Percentiles rank a stretch among this genome's conserved stretches.
These are phyloP conservation scores for Pangasianodon gigas DNA, from an alignment of 2,113 vertebrate genomes.

Conservation along the genomic window DNA sequence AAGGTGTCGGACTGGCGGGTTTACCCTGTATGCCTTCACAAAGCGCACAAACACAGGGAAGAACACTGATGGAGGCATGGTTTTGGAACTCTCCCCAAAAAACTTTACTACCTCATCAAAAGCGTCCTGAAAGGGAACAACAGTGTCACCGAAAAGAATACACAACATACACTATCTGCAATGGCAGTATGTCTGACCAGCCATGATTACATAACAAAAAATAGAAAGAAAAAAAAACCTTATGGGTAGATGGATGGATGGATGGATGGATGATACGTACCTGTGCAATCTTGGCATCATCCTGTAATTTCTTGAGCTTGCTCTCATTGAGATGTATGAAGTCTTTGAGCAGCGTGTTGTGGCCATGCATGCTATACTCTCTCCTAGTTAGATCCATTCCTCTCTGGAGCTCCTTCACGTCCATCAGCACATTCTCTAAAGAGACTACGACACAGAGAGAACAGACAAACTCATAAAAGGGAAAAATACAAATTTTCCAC, in stretches of 20 bases:
- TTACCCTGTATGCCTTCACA: slow-evolving; percentile 93
- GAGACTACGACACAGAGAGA: slow-evolving; percentile 76
- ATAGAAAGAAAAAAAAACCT: neutral
- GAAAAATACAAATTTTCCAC: neutral
- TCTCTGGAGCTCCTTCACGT: slow-evolving; percentile 90
- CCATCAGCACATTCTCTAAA: slow-evolving; percentile 91
- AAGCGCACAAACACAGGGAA: slow-evolving; percentile 96
- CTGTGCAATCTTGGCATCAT: slow-evolving; percentile 91
- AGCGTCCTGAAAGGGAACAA: slow-evolving; percentile 79
- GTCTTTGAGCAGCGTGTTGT: slow-evolving; percentile 83
- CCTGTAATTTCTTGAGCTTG: slow-evolving; percentile 91
- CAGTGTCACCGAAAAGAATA: neutral
- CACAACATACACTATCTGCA: neutral
- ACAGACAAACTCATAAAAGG: neutral
- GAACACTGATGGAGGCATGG: slow-evolving; percentile 92
- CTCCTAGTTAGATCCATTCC: slow-evolving; percentile 92
- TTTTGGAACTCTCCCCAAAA: slow-evolving; percentile 93
- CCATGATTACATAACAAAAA: neutral
- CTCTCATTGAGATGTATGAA: slow-evolving; percentile 85
- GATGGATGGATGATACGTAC: slow-evolving; percentile 57
- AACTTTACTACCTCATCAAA: slow-evolving; percentile 91
- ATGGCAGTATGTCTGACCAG: neutral
- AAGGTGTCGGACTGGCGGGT: neutral
- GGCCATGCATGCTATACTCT: slow-evolving; percentile 89
- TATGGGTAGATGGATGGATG: neutral